phyloP scores from a whole-genome alignment of 2,113 vertebrate genomes.

The Pycnonotus jocosus region DNA sequence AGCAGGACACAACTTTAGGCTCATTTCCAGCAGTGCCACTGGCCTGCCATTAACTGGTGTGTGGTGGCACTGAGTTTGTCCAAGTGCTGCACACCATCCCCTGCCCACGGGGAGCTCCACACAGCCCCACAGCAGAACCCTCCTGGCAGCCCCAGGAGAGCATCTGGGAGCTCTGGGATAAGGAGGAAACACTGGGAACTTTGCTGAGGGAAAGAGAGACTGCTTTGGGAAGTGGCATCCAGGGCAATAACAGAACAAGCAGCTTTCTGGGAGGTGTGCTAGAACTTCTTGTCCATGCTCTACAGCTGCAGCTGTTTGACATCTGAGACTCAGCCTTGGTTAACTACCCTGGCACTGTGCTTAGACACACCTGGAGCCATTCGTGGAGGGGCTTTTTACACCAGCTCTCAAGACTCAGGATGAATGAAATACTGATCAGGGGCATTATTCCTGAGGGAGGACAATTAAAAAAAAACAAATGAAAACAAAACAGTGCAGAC shows the following conservation, averaged over 20 bases:
- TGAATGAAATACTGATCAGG: not conserved
- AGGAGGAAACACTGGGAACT: not conserved
- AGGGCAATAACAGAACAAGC: not conserved
- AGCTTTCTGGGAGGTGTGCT: not conserved
- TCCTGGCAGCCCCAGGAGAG: not conserved
- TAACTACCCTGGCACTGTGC: not conserved
- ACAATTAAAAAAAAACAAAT: not conserved
- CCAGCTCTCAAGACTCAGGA: not conserved
- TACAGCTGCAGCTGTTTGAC: not conserved
- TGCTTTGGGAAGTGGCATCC: not conserved
- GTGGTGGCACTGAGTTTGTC: not conserved
- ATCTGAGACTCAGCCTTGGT: not conserved
- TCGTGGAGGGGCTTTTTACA: not conserved
- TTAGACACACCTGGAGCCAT: not conserved
- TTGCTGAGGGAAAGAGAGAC: not conserved
- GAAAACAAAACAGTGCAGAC: constrained; percentile 60
- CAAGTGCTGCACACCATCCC: not conserved
- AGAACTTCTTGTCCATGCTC: not conserved
- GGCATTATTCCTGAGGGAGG: not conserved
- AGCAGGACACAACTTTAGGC: not conserved
- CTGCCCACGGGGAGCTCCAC: not conserved
- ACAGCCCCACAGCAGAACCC: accelerated
- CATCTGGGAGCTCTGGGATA: not conserved
- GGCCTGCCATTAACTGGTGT: not conserved
- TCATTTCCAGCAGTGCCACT: not conserved